Percentiles rank a stretch among this genome's conserved stretches.
phyloP scores from a whole-genome alignment of 37 sponge, comb jelly and placozoan genomes.

The Ianthella basta region DNA sequence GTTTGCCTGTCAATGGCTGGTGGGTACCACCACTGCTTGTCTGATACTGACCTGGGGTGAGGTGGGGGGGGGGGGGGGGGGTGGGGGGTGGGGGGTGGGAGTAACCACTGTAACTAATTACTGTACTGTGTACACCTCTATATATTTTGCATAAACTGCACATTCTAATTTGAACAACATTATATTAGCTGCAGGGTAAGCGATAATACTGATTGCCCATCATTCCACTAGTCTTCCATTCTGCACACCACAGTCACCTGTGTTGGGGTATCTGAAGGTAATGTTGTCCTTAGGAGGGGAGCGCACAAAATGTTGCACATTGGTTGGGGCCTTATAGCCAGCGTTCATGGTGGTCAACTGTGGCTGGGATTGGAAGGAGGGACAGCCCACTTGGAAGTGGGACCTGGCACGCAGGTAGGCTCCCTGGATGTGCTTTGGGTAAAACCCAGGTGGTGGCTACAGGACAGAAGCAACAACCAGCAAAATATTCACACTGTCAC shows the following conservation, averaged over 20 bases:
- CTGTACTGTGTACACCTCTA: too few species aligned
- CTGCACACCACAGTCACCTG: too few species aligned
- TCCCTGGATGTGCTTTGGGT: slow-evolving; percentile 34
- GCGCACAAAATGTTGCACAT: not conserved
- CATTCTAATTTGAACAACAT: too few species aligned
- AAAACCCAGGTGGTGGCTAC: slow-evolving; percentile 28
- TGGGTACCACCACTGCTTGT: not conserved
- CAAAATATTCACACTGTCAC: too few species aligned
- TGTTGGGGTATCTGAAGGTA: not conserved
- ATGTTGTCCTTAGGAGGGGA: slow-evolving; percentile 9
- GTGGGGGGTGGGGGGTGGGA: not conserved
- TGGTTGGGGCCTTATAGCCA: not conserved
- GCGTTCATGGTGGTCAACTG: not conserved
- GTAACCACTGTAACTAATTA: too few species aligned
- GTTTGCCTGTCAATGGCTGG: not conserved
- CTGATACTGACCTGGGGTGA: slow-evolving; percentile 8
- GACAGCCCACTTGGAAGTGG: slow-evolving; percentile 21
- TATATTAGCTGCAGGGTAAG: too few species aligned
- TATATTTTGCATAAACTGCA: too few species aligned
- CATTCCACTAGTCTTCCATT: too few species aligned
- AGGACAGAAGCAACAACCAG: not conserved
- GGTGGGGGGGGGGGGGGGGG: not conserved
- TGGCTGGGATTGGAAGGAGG: not conserved
- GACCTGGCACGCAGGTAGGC: slow-evolving; percentile 1
- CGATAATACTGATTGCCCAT: too few species aligned